Evolutionary conservation across 2,113 vertebrate species (phyloP), one percentile per base, ranked within the genome.

Genomic region (Melierax canorus): DNA sequence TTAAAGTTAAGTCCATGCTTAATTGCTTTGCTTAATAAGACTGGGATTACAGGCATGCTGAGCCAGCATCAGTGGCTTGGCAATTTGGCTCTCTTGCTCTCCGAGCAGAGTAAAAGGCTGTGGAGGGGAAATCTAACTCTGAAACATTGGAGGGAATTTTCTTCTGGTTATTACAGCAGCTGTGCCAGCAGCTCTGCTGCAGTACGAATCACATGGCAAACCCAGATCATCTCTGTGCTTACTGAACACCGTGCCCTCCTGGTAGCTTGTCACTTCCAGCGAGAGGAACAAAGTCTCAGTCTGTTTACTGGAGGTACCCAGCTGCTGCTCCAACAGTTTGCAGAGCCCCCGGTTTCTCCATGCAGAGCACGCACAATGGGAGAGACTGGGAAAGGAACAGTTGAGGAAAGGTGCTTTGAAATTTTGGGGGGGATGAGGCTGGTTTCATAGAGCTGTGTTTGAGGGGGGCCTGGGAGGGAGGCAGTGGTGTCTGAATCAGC

Each of bases 171-270:
- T 94, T 86, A 7, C 39, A 90, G 95, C 80, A 72, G 91, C 95
- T 90, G 94, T 97, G 92, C 96, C 89, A 88, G 91, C 92, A 95
- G 97, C 81, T 90, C 81, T 96, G 89, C 96, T 96, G 92, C 96
- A 97, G 94, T 85, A 46, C 32, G 16, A 22, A 95, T 96, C 96
- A 97, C 92, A 96, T 94, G 95, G 95, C 87, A 87, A 89, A 22
- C 62, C 69, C 46, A 29, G 92, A 91, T 79, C 80, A 8, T 72
- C 91, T 87, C 73, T 0, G 11, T 72, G 88, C 86, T 84, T 38
- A 6, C 80, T 41, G 89, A 85, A 6, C 71, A 78, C 84, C 7
- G 1, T 92, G 69, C 87, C 55, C 84, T 96, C 77, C 89, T 50
- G 81, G 76, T 85, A 77, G 32, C 77, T 88, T 56, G 53, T 72